phyloP scores from a whole-genome alignment of 2,888 invertebrate genomes.

The Papilio elwesi region DNA sequence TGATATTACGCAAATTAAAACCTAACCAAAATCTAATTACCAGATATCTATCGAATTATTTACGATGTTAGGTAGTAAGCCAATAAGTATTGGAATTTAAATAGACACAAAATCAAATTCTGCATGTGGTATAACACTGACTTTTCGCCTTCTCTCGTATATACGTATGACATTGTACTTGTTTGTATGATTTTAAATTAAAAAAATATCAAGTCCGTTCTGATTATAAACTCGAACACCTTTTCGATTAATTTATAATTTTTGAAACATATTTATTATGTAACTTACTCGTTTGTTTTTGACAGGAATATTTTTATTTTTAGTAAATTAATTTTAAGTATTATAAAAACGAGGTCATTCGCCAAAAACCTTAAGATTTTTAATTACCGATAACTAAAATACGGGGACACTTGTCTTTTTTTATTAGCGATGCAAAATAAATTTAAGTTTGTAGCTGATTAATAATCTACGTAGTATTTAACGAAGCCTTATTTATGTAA shows the following conservation, averaged over 20 bases:
- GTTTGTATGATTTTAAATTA: not conserved
- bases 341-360: not conserved
- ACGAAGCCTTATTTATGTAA: not conserved
- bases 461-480: no score
- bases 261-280: not conserved
- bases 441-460: no score
- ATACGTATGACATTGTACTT: not conserved
- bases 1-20: no score
- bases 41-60: no score
- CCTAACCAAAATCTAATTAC: no score
- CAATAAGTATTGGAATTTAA: not conserved
- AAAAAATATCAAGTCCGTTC: not conserved
- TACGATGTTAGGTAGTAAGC: no score
- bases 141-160: not conserved
- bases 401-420: not conserved
- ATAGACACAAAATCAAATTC: not conserved
- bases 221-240: not conserved
- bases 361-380: slow-evolving; percentile 7
- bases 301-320: not conserved
- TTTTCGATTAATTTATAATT: not conserved
- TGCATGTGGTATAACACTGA: not conserved
- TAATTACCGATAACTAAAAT: not conserved
- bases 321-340: not conserved
- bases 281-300: not conserved
- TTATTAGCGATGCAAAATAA: no score